Evolutionary conservation across 1,140 invertebrate species (phyloP).

Genomic region (Sarcophaga peregrina): DNA sequence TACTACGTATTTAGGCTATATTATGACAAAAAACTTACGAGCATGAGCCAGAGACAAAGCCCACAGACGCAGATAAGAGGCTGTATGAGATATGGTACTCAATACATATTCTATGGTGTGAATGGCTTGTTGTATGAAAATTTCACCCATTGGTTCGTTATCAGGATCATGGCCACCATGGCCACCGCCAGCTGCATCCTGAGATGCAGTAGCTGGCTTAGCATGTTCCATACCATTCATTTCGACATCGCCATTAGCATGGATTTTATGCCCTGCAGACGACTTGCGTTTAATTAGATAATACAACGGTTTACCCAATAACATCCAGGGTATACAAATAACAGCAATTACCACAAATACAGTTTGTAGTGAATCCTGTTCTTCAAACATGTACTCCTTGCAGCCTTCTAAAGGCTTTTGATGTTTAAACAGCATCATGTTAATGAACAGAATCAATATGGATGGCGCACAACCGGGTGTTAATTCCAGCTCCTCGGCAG

Average conservation of each 20-base stretch:
- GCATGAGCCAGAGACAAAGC: constrained; percentile 94
- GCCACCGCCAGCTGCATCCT: constrained; percentile 28
- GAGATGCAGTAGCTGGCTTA: not conserved
- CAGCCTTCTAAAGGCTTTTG: constrained; percentile 70
- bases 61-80: constrained; percentile 96
- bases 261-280: not conserved
- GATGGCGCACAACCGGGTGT: constrained; percentile 83
- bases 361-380: constrained; percentile 78
- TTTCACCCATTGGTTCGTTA: constrained; percentile 80
- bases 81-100: constrained; percentile 95
- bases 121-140: constrained; percentile 93
- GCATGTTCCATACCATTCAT: not conserved
- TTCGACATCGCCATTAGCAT: constrained; percentile 22
- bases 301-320: constrained; percentile 89
- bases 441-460: constrained; percentile 89
- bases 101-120: constrained; percentile 98
- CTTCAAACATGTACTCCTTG: constrained; percentile 79
- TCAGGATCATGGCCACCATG: constrained; percentile 65
- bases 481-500: constrained; percentile 66
- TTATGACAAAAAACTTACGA: constrained; percentile 70
- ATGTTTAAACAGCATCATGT: constrained; percentile 83
- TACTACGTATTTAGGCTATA: not conserved
- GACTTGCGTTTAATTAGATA: constrained; percentile 57
- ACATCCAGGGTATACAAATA: constrained; percentile 90
- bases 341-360: constrained; percentile 80